Evolutionary conservation across 1,140 invertebrate genomes (phyloP), one percentile per base, ranked within the genome.

Genomic region (Saxidomus purpurata): DNA sequence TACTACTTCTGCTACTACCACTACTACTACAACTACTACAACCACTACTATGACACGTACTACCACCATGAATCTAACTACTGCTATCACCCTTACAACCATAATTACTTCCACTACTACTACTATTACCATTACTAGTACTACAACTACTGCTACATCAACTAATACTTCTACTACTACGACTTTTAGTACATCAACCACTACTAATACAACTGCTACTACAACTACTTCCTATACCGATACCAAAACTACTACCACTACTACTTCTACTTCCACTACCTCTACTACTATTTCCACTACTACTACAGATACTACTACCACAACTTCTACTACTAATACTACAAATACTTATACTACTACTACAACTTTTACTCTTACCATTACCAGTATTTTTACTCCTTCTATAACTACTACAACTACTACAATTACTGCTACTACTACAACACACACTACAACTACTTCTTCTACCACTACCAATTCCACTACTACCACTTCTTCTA

Each of bases 51-150:
- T 59, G 47, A 43, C 55, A 49, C 69, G n/a, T 74, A 52, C 38
- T 43, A n/a, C n/a, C n/a, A n/a, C n/a, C n/a, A n/a, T n/a, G n/a
- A n/a, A n/a, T n/a, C n/a, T n/a, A n/a, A 36, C 61, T 47, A 31
- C 69, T 63, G 34, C 36, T 47, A 25, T 47, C 36, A 63, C 69
- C 59, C 22, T 34, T 86, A 82, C 47, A 83, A 55, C 71, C 63
- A 28, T 52, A 67, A 63, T 11, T 67, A 61, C 74, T 87, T 22
- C 86, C 61, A 80, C 76, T 89, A 59, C 76, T 81, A 63, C 71
- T 85, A 79, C 69, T 87, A 87, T 55, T 79, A 79, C 85, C 61
- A 63, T 55, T 79, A 61, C 38, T 87, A 77, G 52, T 77, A 79
- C 74, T 87, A 79, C 74, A 79, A 79, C 74, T 87, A 77, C 83